Percentiles rank a stretch among this genome's conserved stretches.
phyloP scores from a whole-genome alignment of 2,888 invertebrate genomes.

The Amorpha juglandis region DNA sequence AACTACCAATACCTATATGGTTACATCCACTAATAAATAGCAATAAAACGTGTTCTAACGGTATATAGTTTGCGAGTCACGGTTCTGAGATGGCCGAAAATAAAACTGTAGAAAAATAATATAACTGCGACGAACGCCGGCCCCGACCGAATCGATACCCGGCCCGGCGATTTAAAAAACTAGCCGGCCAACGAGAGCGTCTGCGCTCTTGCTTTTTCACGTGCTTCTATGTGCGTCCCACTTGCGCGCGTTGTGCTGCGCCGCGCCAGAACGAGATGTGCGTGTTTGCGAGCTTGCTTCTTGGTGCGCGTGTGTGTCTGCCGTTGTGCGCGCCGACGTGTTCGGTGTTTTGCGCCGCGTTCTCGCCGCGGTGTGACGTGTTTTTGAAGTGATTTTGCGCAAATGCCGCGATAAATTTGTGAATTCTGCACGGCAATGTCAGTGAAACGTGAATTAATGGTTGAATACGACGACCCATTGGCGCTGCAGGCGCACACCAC shows the following conservation, averaged over 20 bases:
- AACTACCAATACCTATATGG: too few species aligned
- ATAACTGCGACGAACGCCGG: conserved; percentile 3
- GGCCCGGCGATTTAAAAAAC: conserved; percentile 55
- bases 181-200: conserved; percentile 53
- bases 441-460: conserved; percentile 27
- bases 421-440: conserved; percentile 26
- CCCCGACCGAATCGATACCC: conserved; percentile 56
- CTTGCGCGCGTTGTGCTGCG: conserved; percentile 36
- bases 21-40: not conserved
- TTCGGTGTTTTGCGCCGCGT: conserved; percentile 56
- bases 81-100: conserved; percentile 29
- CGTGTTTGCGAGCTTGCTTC: conserved; percentile 62
- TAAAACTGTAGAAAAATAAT: conserved; percentile 32
- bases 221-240: conserved; percentile 54
- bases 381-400: conserved; percentile 32
- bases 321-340: conserved; percentile 69
- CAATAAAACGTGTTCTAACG: not conserved
- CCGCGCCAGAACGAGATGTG: conserved; percentile 55
- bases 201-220: conserved; percentile 76
- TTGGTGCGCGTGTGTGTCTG: conserved; percentile 77
- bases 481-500: conserved; percentile 29
- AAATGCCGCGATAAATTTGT: conserved; percentile 8
- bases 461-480: conserved; percentile 24
- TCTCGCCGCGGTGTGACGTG: conserved; percentile 58
- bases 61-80: not conserved